Evolutionary conservation across 2,797 vertebrate species (phyloP).

Genomic region (Delichon dasypus): DNA sequence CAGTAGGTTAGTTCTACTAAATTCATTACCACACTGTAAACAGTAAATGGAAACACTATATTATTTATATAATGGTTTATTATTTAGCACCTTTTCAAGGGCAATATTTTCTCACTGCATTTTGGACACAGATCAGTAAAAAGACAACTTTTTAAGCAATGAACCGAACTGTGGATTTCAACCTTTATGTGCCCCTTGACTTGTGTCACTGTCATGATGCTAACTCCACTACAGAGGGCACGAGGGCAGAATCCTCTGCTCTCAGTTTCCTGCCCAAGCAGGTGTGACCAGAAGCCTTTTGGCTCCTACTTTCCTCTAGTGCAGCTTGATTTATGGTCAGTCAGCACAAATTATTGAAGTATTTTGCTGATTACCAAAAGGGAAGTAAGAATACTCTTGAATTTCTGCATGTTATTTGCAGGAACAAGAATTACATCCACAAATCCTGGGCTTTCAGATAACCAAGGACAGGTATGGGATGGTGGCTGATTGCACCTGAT

Average conservation of each 20-base stretch:
- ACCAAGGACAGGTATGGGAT: fast-evolving
- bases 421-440: background rate
- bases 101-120: background rate
- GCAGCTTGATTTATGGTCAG: background rate
- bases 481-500: background rate
- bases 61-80: no score
- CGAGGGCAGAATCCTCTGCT: background rate
- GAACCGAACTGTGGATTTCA: background rate
- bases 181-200: background rate
- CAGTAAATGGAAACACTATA: background rate
- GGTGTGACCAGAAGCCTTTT: background rate
- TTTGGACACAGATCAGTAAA: background rate
- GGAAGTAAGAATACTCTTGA: background rate
- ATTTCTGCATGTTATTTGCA: background rate
- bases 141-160: background rate
- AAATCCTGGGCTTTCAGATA: background rate
- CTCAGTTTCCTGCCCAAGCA: background rate
- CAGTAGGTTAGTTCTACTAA: background rate
- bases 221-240: background rate
- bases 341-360: background rate
- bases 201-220: background rate
- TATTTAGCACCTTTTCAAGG: background rate
- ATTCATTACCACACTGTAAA: background rate
- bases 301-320: background rate
- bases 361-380: background rate